Conservation (phyloP, 2,888 invertebrate genomes). For the Sipha maydis region DNA sequence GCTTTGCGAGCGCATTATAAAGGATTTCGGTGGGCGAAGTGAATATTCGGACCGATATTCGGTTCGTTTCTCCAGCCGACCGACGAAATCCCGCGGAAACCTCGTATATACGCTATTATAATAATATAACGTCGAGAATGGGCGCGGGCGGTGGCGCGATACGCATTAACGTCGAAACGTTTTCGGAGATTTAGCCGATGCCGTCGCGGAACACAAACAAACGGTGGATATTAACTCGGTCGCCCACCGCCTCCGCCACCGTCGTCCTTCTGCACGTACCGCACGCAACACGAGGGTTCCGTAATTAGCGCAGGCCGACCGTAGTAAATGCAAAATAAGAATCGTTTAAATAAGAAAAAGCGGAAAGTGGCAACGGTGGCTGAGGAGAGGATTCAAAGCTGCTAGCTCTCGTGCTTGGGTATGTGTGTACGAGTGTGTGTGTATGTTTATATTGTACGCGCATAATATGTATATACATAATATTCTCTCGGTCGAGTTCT, state of each 20-base stretch:
- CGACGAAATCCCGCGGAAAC: background rate
- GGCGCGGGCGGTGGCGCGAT: background rate
- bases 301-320: constrained; percentile 32
- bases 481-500: constrained; percentile 40
- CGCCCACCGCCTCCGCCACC: background rate
- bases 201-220: background rate
- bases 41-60: background rate
- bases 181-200: background rate
- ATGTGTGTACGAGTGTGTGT: background rate
- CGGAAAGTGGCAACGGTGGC: background rate
- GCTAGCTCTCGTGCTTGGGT: background rate
- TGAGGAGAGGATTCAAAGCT: constrained; percentile 22
- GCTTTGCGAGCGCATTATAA: background rate
- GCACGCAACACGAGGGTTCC: constrained; percentile 12
- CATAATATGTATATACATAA: constrained; percentile 4
- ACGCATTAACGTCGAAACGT: background rate
- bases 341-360: constrained; percentile 44
- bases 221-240: constrained; percentile 33
- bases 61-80: background rate
- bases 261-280: background rate
- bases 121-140: background rate
- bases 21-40: background rate
- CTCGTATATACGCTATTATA: background rate
- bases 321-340: constrained; percentile 44
- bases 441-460: background rate